These are phyloP conservation scores for Tridacna crocea DNA, from an alignment of 2,888 invertebrate genomes.

Conservation along the genomic window DNA sequence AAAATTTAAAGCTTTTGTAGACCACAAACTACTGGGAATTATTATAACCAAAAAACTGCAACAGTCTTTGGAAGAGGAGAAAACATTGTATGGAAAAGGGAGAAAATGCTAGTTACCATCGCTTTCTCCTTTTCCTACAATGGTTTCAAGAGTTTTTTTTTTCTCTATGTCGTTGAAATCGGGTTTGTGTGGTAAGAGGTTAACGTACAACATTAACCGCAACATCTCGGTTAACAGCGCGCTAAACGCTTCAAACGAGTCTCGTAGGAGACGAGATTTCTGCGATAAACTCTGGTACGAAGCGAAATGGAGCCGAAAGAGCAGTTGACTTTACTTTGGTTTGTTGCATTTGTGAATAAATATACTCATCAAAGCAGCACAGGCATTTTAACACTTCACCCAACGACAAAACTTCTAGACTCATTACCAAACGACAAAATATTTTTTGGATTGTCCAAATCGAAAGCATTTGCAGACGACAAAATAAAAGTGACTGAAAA, in stretches of 20 bases:
- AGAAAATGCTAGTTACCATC: neutral
- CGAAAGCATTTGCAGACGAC: too few relatives aligned
- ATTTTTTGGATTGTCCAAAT: too few relatives aligned
- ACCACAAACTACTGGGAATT: too few relatives aligned
- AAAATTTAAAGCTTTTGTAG: too few relatives aligned
- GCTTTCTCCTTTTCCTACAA: neutral
- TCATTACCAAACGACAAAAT: too few relatives aligned
- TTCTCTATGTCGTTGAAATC: neutral
- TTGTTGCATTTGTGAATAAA: slow-evolving; percentile 3
- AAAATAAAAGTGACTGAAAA: too few relatives aligned
- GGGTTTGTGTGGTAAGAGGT: neutral
- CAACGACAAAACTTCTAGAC: too few relatives aligned
- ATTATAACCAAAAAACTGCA: too few relatives aligned
- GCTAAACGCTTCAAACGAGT: slow-evolving; percentile 6
- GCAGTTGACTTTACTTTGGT: neutral
- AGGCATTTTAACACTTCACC: too few relatives aligned
- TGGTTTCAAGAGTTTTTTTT: neutral
- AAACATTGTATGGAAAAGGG: neutral
- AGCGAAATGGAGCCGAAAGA: neutral
- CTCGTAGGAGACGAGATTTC: slow-evolving; percentile 14
- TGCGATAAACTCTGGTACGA: slow-evolving; percentile 3
- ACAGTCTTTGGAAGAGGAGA: too few relatives aligned
- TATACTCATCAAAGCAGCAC: slow-evolving; percentile 4
- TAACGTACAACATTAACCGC: neutral
- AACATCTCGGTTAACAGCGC: neutral